phyloP scores from a whole-genome alignment of 2,113 vertebrate species.

The Petrocephalus zakoni region DNA sequence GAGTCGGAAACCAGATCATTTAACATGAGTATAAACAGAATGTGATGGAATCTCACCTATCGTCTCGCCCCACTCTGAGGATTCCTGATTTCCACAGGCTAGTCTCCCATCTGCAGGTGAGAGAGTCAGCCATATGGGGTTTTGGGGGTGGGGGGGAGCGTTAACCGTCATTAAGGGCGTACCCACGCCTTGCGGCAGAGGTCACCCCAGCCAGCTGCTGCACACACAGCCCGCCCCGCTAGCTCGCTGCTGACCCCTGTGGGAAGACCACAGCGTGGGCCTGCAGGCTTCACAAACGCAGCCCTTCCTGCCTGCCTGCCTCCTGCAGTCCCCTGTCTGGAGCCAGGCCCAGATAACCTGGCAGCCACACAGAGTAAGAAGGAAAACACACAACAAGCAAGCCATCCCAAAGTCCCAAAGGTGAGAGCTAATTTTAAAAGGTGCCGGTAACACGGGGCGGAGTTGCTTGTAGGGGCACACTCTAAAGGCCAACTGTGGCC shows the following conservation, averaged over 20 bases:
- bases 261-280: slow-evolving; percentile 11
- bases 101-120: neutral
- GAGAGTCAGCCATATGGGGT: neutral
- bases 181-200: slow-evolving; percentile 55
- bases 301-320: neutral
- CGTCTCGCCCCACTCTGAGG: neutral
- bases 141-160: slow-evolving; percentile 39
- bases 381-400: neutral
- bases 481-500: neutral
- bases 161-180: slow-evolving; percentile 43
- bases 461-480: neutral
- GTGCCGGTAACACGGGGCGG: no score
- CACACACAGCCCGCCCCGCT: slow-evolving; percentile 20
- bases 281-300: neutral
- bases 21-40: neutral
- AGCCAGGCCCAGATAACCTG: slow-evolving; percentile 20
- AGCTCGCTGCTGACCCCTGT: slow-evolving; percentile 18
- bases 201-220: slow-evolving; percentile 45
- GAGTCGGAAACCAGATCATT: neutral
- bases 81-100: neutral
- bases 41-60: neutral
- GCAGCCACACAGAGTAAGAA: slow-evolving; percentile 10
- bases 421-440: neutral
- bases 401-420: slow-evolving; percentile 2
- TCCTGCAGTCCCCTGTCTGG: neutral